Base-by-base conservation (phyloP, 2,888 invertebrate genomes). In the Apotomis capreana region DNA sequence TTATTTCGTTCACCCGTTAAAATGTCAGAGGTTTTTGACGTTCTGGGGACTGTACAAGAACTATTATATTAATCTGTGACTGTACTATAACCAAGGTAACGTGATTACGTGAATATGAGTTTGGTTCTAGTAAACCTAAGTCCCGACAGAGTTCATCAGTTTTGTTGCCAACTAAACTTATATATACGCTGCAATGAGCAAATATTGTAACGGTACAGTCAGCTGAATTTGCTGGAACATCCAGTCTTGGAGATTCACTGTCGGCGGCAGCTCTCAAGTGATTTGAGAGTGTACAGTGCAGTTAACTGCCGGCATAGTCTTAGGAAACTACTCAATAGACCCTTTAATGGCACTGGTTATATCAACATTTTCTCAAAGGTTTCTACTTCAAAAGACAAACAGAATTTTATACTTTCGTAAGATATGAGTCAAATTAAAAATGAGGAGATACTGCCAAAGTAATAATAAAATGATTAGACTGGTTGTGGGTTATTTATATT, bases 231-330 rank as follows among this genome's bases (percentile, higher is more conserved):
- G 46, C 58, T 12, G 26, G 58, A 52, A 52, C 54, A 63, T 63
- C 63, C 63, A 68, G 68, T 72, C 71, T 63, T 68, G 52, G 62
- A 72, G 72, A 72, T 72, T 77, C 77, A 78, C 84, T 84, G 88
- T 88, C 88, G 84, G 81, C 79, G 80, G 82, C 88, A 88, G 78
- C 78, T 78, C 79, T 83, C 79, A 77, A 83, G 85, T 87, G 88
- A 87, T 88, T 87, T 86, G 84, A 82, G 78, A 83, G 83, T 84
- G 85, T 84, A 85, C 83, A 83, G 84, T 87, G 87, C 84, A 85
- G 83, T 82, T 87, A 86, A 87, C 86, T 84, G 84, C 81, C 80
- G 70, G 71, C 76, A 70, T 74, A 74, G 73, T 71, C 79, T 78
- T 82, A 82, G 70, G 76, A 79, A 79, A 74, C 72, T 65, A 58